Conservation (phyloP, 2,888 invertebrate species). For the Parnassius smintheus region DNA sequence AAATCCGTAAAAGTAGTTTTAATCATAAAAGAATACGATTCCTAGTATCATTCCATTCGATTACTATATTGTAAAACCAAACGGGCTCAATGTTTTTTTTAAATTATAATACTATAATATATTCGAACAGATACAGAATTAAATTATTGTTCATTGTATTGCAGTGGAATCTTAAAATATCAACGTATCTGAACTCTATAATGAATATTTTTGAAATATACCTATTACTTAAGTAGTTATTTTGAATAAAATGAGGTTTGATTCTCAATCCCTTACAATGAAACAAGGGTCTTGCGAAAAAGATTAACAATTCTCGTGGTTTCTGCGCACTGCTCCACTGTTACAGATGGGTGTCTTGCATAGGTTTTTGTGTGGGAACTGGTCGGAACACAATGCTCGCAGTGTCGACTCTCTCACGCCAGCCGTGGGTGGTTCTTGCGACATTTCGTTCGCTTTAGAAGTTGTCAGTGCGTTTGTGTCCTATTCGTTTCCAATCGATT, state of each 20-base stretch:
- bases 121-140: too few species aligned
- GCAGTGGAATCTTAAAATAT: too few species aligned
- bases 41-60: too few species aligned
- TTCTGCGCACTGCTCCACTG: constrained; percentile 62
- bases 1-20: too few species aligned
- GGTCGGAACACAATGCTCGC: constrained; percentile 57
- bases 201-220: background rate
- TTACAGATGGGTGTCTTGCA: constrained; percentile 57
- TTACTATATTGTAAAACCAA: too few species aligned
- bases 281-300: constrained; percentile 38
- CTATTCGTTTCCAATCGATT: constrained; percentile 34
- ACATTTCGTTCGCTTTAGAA: constrained; percentile 44
- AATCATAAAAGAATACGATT: too few species aligned
- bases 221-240: background rate
- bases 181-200: too few species aligned
- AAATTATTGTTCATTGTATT: too few species aligned
- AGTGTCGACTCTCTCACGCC: constrained; percentile 59
- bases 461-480: constrained; percentile 16
- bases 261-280: constrained; percentile 5
- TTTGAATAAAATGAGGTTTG: constrained; percentile 2
- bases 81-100: too few species aligned
- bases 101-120: too few species aligned
- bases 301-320: constrained; percentile 54
- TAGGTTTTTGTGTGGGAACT: constrained; percentile 66
- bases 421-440: constrained; percentile 67